Percentiles rank a stretch among this genome's conserved stretches.
Conservation (phyloP, 2,113 vertebrate species). For the Balaeniceps rex region DNA sequence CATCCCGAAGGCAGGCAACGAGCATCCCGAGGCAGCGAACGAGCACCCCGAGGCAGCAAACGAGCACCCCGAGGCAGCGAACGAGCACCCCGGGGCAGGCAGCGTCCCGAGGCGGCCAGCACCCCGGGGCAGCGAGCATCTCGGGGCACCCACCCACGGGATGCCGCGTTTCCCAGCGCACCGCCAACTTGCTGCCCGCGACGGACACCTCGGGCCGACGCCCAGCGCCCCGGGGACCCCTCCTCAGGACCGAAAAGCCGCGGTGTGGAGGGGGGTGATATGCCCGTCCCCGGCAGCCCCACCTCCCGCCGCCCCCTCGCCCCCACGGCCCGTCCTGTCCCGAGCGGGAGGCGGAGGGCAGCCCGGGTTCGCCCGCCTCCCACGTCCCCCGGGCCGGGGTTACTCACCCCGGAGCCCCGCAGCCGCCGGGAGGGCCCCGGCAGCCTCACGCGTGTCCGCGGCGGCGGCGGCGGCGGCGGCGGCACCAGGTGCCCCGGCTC, state of each 20-base stretch:
- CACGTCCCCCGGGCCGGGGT: background rate
- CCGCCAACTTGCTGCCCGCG: background rate
- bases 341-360: too few relatives aligned
- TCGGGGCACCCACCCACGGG: accelerated
- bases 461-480: too few relatives aligned
- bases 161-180: background rate
- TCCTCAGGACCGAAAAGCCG: background rate
- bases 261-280: too few relatives aligned
- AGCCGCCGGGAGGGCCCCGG: background rate
- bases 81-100: too few relatives aligned
- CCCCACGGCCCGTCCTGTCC: background rate
- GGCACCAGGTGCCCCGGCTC: too few relatives aligned
- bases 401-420: background rate
- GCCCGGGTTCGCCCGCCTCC: background rate
- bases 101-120: background rate
- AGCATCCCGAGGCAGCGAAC: background rate
- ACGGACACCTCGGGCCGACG: background rate
- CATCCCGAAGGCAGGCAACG: accelerated
- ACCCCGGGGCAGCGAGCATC: accelerated
- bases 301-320: too few relatives aligned
- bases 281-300: background rate
- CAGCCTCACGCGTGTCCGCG: background rate
- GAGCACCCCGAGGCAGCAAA: background rate
- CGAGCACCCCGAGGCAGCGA: background rate
- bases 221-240: background rate